Percentiles rank a stretch among this genome's conserved stretches.
Evolutionary conservation across 2,113 vertebrate genomes (phyloP).

Genomic region (Eurystomus gularis): DNA sequence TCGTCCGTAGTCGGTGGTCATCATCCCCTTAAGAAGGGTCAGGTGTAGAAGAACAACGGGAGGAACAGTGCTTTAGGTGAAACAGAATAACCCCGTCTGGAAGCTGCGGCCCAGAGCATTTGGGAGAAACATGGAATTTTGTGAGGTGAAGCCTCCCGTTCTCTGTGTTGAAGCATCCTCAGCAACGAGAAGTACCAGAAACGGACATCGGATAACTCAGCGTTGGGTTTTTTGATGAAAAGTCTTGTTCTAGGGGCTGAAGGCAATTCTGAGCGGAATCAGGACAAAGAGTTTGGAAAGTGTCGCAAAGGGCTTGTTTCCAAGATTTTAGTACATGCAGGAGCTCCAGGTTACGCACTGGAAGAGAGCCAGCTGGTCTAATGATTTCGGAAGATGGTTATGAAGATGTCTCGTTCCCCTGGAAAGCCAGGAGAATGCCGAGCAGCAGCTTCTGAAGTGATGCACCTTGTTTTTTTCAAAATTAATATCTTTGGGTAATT

Average conservation of each 20-base stretch:
- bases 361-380: background rate
- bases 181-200: background rate
- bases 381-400: background rate
- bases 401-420: background rate
- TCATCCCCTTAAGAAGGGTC: background rate
- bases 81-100: background rate
- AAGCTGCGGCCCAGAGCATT: background rate
- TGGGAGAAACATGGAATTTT: rapidly evolving
- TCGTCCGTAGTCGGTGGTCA: rapidly evolving
- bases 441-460: background rate
- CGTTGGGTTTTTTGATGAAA: too few relatives aligned
- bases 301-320: background rate
- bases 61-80: background rate
- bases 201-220: background rate
- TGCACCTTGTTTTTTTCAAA: background rate
- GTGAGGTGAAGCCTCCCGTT: background rate
- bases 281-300: too few relatives aligned
- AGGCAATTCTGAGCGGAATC: too few relatives aligned
- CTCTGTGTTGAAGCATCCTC: background rate
- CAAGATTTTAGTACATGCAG: background rate
- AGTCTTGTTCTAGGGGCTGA: too few relatives aligned
- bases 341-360: background rate
- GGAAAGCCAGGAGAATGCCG: background rate
- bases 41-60: background rate
- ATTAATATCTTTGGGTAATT: background rate